Conservation (phyloP, 2,888 invertebrate species). For the Yponomeuta plumbellus region DNA sequence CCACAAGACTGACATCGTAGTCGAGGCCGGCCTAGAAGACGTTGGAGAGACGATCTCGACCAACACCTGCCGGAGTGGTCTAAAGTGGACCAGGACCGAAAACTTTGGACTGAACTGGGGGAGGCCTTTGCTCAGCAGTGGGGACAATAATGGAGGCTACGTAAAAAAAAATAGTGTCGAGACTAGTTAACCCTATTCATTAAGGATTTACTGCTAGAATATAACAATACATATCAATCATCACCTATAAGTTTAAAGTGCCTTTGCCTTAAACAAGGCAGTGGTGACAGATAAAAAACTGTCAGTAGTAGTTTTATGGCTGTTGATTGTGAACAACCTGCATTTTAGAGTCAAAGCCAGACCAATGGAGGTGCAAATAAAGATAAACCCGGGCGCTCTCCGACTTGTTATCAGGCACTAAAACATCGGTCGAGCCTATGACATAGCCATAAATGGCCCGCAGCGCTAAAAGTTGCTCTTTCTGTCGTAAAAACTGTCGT, state of each 20-base stretch:
- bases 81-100: too few species aligned
- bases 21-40: too few species aligned
- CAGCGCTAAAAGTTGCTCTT: slow-evolving; percentile 72
- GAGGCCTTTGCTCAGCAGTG: too few species aligned
- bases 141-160: too few species aligned
- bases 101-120: too few species aligned
- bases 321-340: slow-evolving; percentile 11
- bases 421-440: slow-evolving; percentile 66
- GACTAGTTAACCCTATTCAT: too few species aligned
- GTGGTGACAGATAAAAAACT: background rate
- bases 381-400: slow-evolving; percentile 39
- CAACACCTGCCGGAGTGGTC: too few species aligned
- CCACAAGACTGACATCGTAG: too few species aligned
- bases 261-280: background rate
- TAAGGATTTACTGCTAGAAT: background rate
- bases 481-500: slow-evolving; percentile 66
- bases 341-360: slow-evolving; percentile 9
- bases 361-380: slow-evolving; percentile 19
- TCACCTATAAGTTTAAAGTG: background rate
- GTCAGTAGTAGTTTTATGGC: slow-evolving; percentile 10
- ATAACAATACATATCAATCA: background rate
- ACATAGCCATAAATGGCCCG: slow-evolving; percentile 69
- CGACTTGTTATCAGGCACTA: slow-evolving; percentile 68
- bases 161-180: too few species aligned
- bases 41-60: too few species aligned